Evolutionary conservation across 1,140 invertebrate genomes (phyloP).

Genomic region (Popillia japonica): DNA sequence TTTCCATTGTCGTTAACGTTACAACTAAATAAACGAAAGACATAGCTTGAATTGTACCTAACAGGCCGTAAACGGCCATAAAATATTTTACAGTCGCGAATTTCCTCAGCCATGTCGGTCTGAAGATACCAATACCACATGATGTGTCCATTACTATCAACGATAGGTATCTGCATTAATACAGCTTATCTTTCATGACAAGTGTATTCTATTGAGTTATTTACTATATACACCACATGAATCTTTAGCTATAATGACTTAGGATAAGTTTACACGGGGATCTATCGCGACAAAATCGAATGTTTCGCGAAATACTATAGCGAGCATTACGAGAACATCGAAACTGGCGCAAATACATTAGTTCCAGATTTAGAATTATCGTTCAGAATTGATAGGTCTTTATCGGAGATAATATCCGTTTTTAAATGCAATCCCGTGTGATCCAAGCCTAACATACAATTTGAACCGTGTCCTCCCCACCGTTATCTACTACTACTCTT

Average conservation of each 20-base stretch:
- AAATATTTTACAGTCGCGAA: constrained; percentile 70
- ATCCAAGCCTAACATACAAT: too few relatives aligned
- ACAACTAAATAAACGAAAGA: constrained; percentile 75
- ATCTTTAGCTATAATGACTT: neutral
- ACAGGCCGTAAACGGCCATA: constrained; percentile 70
- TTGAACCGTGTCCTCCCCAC: neutral
- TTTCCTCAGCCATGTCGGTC: constrained; percentile 70
- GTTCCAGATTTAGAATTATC: too few relatives aligned
- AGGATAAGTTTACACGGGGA: neutral
- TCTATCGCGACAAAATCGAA: too few relatives aligned
- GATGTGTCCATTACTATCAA: constrained; percentile 48
- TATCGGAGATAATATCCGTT: too few relatives aligned
- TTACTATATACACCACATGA: neutral
- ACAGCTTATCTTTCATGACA: neutral
- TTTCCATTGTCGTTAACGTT: constrained; percentile 74
- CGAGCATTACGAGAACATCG: too few relatives aligned
- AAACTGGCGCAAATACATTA: too few relatives aligned
- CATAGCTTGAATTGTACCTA: constrained; percentile 76
- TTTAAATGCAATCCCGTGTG: too few relatives aligned
- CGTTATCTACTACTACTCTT: neutral
- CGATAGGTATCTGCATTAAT: neutral
- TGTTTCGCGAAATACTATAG: too few relatives aligned
- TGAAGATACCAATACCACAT: constrained; percentile 69
- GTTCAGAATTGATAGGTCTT: too few relatives aligned
- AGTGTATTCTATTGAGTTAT: constrained; percentile 1